phyloP scores from a whole-genome alignment of 2,888 invertebrate genomes.

The Physocephala rufipes region DNA sequence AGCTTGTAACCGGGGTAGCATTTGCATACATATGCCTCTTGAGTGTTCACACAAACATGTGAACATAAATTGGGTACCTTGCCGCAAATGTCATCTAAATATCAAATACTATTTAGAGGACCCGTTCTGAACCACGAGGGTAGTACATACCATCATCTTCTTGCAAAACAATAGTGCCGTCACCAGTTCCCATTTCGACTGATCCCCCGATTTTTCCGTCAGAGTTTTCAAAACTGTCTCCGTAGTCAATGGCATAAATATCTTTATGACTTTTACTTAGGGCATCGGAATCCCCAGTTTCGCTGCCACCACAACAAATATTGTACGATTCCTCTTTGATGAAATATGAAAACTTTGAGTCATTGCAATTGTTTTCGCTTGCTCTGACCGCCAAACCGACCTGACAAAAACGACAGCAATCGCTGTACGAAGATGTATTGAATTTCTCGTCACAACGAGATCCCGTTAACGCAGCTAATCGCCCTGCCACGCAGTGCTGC shows the following conservation, averaged over 20 bases:
- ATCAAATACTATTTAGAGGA: too few species aligned
- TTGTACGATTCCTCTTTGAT: slow-evolving; percentile 69
- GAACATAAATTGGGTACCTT: slow-evolving; percentile 67
- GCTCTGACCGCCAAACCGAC: slow-evolving; percentile 71
- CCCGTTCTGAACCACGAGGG: not conserved
- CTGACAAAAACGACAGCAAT: slow-evolving; percentile 74
- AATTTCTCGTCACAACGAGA: slow-evolving; percentile 54
- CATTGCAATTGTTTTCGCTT: slow-evolving; percentile 68
- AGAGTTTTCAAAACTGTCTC: slow-evolving; percentile 22
- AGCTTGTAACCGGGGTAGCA: slow-evolving; percentile 67
- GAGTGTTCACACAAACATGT: slow-evolving; percentile 70
- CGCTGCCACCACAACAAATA: slow-evolving; percentile 69
- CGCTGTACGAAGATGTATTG: slow-evolving; percentile 61
- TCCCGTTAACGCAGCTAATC: slow-evolving; percentile 56
- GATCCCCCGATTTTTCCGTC: not conserved
- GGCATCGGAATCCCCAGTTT: not conserved
- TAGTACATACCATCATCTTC: slow-evolving; percentile 52
- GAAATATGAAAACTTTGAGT: slow-evolving; percentile 66
- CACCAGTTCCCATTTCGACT: slow-evolving; percentile 6
- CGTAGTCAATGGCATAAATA: slow-evolving; percentile 31
- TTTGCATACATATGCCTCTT: slow-evolving; percentile 69
- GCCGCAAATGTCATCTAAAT: slow-evolving; percentile 69
- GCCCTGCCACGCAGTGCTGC: slow-evolving; percentile 60
- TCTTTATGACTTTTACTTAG: not conserved
- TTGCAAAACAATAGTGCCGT: slow-evolving; percentile 52